Conservation (phyloP, 2,797 vertebrate genomes). For the Eutrigla gurnardus region DNA sequence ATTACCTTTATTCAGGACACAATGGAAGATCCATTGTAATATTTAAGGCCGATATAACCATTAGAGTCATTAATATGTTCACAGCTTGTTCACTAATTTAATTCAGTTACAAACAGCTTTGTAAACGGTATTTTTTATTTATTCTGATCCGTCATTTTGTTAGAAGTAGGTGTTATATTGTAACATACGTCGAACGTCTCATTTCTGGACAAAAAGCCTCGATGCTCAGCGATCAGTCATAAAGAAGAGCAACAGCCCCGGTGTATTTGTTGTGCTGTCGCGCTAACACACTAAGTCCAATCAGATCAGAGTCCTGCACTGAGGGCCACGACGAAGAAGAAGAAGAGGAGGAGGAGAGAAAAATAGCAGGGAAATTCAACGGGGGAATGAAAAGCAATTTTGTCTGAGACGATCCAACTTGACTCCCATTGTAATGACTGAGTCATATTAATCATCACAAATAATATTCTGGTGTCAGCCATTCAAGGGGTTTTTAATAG, state of each 20-base stretch:
- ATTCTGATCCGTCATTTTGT: constrained; percentile 47
- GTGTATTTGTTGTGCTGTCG: constrained; percentile 53
- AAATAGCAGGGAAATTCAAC: constrained; percentile 87
- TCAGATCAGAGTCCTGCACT: constrained; percentile 74
- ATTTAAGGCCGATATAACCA: not conserved
- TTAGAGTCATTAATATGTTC: constrained; percentile 20
- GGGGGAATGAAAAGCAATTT: constrained; percentile 93
- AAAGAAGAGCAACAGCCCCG: constrained; percentile 50
- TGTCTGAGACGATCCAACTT: constrained; percentile 89
- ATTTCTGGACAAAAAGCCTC: constrained; percentile 56
- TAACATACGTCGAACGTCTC: constrained; percentile 48
- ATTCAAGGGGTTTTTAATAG: constrained; percentile 95
- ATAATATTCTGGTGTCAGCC: constrained; percentile 94
- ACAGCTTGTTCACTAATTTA: constrained; percentile 12
- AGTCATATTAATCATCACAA: constrained; percentile 96
- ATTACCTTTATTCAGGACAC: too few relatives aligned
- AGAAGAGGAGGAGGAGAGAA: constrained; percentile 63
- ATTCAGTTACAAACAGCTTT: constrained; percentile 30
- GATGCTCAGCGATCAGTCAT: constrained; percentile 53
- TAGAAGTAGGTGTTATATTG: constrained; percentile 49
- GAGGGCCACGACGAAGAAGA: constrained; percentile 8
- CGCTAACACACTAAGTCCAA: constrained; percentile 72
- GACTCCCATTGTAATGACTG: constrained; percentile 94
- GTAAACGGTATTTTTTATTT: constrained; percentile 40
- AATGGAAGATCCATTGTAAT: not conserved